Conservation (phyloP, 1,140 invertebrate genomes). For the Archivesica marissinica region DNA sequence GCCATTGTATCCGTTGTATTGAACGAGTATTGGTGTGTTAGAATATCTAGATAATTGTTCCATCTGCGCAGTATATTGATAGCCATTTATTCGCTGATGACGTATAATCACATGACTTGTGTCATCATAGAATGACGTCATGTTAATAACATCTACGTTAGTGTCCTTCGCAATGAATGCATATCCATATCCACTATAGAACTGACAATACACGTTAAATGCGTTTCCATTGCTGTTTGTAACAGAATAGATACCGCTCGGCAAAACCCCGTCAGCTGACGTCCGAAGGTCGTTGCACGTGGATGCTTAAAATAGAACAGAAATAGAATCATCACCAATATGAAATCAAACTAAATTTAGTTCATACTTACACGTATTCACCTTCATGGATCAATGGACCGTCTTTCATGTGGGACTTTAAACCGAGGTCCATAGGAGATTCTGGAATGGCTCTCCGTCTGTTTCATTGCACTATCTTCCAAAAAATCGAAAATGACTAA, state of each 20-base stretch:
- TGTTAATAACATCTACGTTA: not conserved
- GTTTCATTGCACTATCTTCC: no score
- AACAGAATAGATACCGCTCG: not conserved
- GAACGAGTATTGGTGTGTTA: not conserved
- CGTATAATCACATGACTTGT: constrained; percentile 12
- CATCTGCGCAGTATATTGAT: not conserved
- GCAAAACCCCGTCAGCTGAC: not conserved
- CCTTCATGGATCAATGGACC: no score
- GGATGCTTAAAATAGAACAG: no score
- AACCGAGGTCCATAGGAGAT: no score
- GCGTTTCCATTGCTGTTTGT: not conserved
- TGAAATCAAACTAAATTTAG: no score
- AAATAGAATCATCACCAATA: no score
- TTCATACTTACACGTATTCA: no score
- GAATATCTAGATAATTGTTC: constrained; percentile 10
- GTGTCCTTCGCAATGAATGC: constrained; percentile 20
- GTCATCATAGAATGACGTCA: not conserved
- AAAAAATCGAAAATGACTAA: no score
- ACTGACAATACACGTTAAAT: constrained; percentile 39
- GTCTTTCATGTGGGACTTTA: no score
- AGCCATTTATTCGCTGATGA: not conserved
- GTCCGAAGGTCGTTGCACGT: not conserved
- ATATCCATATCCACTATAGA: constrained; percentile 27
- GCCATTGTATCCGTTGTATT: constrained; percentile 9
- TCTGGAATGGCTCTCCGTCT: no score